Evolutionary conservation across 2,113 vertebrate genomes (phyloP).

Genomic region (Hylia prasina): DNA sequence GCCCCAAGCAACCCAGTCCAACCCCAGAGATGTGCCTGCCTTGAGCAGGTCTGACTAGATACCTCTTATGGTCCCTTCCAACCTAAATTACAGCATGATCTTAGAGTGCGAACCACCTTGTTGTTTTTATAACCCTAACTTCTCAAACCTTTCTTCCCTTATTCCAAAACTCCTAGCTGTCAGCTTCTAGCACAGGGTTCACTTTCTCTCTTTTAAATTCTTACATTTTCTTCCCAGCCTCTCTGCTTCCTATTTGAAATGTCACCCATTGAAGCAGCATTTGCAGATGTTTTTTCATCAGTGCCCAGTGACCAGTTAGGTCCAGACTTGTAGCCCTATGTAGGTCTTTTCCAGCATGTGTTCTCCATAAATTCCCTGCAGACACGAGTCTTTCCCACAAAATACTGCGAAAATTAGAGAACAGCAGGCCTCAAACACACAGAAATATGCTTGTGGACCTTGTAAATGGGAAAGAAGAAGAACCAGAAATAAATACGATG

Average conservation of each 20-base stretch:
- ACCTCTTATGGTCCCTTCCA: background rate
- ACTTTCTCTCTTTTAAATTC: background rate
- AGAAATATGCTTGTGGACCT: background rate
- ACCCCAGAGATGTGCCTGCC: background rate
- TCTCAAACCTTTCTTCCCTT: background rate
- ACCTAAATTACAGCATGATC: background rate
- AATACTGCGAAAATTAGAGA: background rate
- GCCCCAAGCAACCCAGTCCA: background rate
- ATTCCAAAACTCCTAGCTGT: background rate
- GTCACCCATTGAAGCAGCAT: background rate
- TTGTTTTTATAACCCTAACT: background rate
- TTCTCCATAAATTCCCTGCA: background rate
- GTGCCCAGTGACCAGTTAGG: background rate
- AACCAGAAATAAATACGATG: background rate
- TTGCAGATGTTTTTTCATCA: background rate
- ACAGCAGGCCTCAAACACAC: background rate
- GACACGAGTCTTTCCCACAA: background rate
- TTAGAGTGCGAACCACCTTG: background rate
- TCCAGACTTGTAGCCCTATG: background rate
- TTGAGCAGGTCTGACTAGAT: background rate
- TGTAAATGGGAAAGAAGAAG: background rate
- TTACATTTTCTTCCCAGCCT: background rate
- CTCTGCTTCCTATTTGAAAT: background rate
- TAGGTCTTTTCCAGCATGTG: background rate
- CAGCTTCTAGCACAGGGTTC: background rate